Base-by-base conservation (phyloP, 2,888 invertebrate species). In the Heteromyza rotundicornis region DNA sequence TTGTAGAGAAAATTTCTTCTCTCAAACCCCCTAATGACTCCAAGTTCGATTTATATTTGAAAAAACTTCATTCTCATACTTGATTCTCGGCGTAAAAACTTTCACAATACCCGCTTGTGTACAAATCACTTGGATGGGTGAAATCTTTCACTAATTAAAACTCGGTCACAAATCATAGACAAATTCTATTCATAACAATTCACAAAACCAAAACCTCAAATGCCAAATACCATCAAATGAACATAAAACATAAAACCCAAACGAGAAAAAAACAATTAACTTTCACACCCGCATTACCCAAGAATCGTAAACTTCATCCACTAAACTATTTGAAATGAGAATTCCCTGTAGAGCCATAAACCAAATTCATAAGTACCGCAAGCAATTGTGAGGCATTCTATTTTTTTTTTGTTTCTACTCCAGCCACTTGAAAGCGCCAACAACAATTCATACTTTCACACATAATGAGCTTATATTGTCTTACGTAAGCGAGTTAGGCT, bases 351-450 rank as follows among this genome's bases (percentile, higher is more conserved):
- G 77, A 69, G 75, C 69, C 75, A 75, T 75, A 73, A 75, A 75
- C 74, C 70, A 75, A 76, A 77, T 77, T 71, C 75, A 76, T 77
- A 75, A 74, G 77, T 72, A 72, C 72, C 75, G 71, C 68, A 73
- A 74, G n/a, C n/a, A n/a, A n/a, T 77, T 74, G 70, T 53, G 16
- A 17, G 22, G 32, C n/a, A n/a, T n/a, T n/a, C n/a, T n/a, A n/a
- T n/a, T n/a, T n/a, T n/a, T n/a, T n/a, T n/a, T n/a, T n/a, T n/a
- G n/a, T n/a, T n/a, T n/a, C n/a, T n/a, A n/a, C n/a, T n/a, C n/a
- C n/a, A n/a, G n/a, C n/a, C n/a, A n/a, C n/a, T 50, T 49, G 23
- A n/a, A n/a, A 57, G 50, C 12, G 55, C 3, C 14, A 27, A n/a
- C n/a, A 2, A 47, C 3, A 50, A 16, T 27, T 53, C 27, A 47